Percentiles rank a stretch among this genome's conserved stretches.
Conservation (phyloP, 2,113 vertebrate genomes). For the Cnemophilus loriae region DNA sequence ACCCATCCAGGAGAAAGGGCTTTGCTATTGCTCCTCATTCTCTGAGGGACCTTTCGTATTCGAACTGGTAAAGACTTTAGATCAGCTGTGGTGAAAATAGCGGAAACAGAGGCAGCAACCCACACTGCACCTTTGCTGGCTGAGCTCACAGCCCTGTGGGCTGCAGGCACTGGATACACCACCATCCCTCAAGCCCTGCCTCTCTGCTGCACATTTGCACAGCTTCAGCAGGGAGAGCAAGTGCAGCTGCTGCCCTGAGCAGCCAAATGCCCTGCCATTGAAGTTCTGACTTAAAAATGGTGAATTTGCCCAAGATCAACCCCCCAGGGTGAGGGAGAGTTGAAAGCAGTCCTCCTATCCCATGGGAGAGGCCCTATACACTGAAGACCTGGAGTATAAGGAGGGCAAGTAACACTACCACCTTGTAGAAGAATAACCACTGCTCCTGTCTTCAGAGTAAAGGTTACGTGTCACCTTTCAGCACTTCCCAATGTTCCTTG, state of each 20-base stretch:
- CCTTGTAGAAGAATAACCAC: not conserved
- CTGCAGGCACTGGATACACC: not conserved
- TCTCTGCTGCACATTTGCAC: not conserved
- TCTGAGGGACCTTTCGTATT: not conserved
- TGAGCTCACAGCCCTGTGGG: not conserved
- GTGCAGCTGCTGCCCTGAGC: not conserved
- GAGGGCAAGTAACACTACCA: rapidly evolving
- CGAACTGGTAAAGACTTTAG: not conserved
- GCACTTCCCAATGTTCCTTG: not conserved
- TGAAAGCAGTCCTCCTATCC: not conserved
- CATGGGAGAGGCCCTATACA: not conserved
- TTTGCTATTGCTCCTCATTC: not conserved
- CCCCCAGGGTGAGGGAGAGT: not conserved
- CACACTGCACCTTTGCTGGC: not conserved
- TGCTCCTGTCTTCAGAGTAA: not conserved
- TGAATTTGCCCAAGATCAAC: not conserved
- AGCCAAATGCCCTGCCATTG: not conserved
- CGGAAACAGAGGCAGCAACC: not conserved
- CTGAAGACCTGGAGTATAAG: not conserved
- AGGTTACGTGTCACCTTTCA: not conserved
- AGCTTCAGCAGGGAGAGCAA: not conserved
- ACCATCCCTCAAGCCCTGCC: rapidly evolving
- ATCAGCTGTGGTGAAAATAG: not conserved
- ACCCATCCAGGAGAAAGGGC: not conserved
- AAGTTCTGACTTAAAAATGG: not conserved